A percentile compares a stretch with the other conserved stretches of the same genome.
Conservation (phyloP, 1,140 invertebrate species). For the Pseudomyrmex sp. region DNA sequence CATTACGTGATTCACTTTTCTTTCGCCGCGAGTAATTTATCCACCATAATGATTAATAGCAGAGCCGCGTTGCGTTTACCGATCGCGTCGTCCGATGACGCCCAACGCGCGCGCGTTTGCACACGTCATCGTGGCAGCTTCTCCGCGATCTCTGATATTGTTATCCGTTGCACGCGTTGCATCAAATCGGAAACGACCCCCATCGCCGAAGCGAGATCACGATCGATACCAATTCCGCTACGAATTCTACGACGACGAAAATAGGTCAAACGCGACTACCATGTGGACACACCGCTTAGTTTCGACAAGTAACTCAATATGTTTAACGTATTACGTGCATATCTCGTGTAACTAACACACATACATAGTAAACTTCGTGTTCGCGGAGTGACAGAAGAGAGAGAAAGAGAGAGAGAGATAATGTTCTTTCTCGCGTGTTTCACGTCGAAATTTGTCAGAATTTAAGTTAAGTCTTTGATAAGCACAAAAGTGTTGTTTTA, state of each 20-base stretch:
- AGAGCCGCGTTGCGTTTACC: not conserved
- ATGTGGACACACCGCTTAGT: conserved; percentile 13
- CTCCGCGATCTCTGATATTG: conserved; percentile 45
- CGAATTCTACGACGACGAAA: conserved; percentile 38
- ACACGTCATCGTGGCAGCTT: conserved; percentile 32
- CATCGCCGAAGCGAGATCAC: conserved; percentile 22
- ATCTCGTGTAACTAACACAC: too few species aligned
- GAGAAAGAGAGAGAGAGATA: too few species aligned
- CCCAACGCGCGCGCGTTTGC: not conserved
- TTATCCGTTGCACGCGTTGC: conserved; percentile 34
- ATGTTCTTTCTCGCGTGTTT: not conserved
- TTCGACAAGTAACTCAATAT: conserved; percentile 17
- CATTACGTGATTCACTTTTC: not conserved
- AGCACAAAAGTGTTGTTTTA: too few species aligned
- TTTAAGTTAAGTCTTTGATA: not conserved
- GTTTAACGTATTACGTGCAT: not conserved
- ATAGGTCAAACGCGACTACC: conserved; percentile 46
- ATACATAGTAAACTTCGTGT: too few species aligned
- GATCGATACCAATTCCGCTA: conserved; percentile 39
- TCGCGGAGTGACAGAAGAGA: not conserved
- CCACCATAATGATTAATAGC: not conserved
- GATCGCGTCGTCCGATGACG: not conserved
- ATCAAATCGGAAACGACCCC: conserved; percentile 24
- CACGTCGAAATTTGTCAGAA: conserved; percentile 29
- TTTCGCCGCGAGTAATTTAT: conserved; percentile 18